Percentiles rank a stretch among this genome's conserved stretches.
These are phyloP conservation scores for Cephus rjabovi DNA, from an alignment of 2,888 invertebrate genomes.

Conservation along the genomic window DNA sequence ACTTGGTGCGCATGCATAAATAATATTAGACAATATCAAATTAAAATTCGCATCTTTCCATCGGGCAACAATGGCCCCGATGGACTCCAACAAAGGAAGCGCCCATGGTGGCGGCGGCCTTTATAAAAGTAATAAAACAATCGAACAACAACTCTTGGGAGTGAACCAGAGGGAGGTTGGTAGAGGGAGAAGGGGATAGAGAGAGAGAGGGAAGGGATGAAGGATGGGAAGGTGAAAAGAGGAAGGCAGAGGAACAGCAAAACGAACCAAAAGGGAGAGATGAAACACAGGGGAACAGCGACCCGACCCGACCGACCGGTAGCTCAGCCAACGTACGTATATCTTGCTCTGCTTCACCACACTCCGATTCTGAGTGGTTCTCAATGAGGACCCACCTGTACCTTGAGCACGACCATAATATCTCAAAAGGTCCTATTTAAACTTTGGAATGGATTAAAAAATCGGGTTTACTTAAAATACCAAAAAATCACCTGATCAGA, in stretches of 20 bases:
- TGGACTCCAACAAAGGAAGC: constrained; percentile 53
- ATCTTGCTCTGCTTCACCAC: constrained; percentile 58
- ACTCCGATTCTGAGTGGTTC: constrained; percentile 58
- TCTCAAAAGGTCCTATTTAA: neutral
- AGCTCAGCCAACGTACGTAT: constrained; percentile 57
- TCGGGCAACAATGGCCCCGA: constrained; percentile 50
- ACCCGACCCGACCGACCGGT: constrained; percentile 64
- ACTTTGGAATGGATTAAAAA: neutral
- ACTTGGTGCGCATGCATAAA: constrained; percentile 47
- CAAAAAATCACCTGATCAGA: neutral
- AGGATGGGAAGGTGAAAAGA: constrained; percentile 18
- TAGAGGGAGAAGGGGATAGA: constrained; percentile 26
- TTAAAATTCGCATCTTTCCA: constrained; percentile 57
- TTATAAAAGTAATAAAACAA: constrained; percentile 61
- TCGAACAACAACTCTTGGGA: constrained; percentile 51
- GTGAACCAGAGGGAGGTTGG: constrained; percentile 37
- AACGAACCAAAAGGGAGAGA: constrained; percentile 36
- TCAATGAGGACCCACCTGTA: constrained; percentile 41
- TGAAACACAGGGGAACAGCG: constrained; percentile 57
- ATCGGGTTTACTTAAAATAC: neutral
- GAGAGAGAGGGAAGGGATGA: constrained; percentile 27
- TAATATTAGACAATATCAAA: constrained; percentile 57
- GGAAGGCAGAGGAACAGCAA: constrained; percentile 23
- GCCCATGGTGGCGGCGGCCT: constrained; percentile 48
- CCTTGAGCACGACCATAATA: neutral